phyloP scores from a whole-genome alignment of 2,113 vertebrate species.

The human (Homo sapiens) region DNA sequence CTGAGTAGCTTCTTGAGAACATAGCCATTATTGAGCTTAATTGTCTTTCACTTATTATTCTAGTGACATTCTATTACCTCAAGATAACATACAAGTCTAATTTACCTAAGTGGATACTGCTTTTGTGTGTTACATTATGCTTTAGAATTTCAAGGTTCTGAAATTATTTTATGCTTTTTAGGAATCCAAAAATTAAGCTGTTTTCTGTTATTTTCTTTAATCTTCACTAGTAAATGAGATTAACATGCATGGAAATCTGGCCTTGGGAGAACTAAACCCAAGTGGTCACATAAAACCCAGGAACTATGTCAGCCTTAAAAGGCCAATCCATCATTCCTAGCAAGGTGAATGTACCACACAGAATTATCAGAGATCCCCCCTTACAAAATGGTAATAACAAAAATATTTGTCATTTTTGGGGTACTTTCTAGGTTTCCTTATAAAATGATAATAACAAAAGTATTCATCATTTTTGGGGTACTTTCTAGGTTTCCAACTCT shows the following conservation, averaged over 20 bases:
- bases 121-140: constrained; percentile 11
- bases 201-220: neutral
- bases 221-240: constrained; percentile 15
- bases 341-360: neutral
- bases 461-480: neutral
- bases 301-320: neutral
- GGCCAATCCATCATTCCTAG: neutral
- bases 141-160: constrained; percentile 38
- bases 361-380: neutral
- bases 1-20: constrained; percentile 2
- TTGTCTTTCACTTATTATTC: constrained; percentile 38
- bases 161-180: constrained; percentile 44
- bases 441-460: neutral
- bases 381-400: neutral
- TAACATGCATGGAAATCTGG: neutral
- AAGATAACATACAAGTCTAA: constrained; percentile 47
- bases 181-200: neutral
- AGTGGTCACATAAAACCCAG: neutral
- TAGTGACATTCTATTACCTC: neutral
- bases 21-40: neutral
- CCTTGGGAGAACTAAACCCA: neutral
- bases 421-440: neutral
- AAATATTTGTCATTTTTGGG: neutral
- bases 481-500: neutral
- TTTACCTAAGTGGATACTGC: neutral